Base-by-base conservation (phyloP, 2,113 vertebrate genomes). In the Cryptotis parvus region DNA sequence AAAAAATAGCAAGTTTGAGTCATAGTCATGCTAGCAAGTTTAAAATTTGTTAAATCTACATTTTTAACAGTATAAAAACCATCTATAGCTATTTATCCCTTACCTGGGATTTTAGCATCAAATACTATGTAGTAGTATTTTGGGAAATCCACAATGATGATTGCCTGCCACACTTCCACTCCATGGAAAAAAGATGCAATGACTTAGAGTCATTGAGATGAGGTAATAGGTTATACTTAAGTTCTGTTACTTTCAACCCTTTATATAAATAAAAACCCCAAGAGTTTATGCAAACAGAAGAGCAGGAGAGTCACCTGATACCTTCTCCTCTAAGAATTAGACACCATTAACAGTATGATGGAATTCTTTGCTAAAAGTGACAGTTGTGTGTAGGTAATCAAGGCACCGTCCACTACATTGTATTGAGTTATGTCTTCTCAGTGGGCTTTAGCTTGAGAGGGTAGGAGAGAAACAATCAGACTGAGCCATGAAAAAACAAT, bases 401-500 rank as follows among this genome's bases (percentile, higher is more conserved):
- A 73, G 8, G 5, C 75, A 1, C 5, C 6, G 14, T 80, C 31
- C 22, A 45, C 79, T 27, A 29, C 27, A 10, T 26, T 43, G 4
- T 18, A 31, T 0, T 35, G 18, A 79, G 24, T 16, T 37, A 35
- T 26, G 49, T 12, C 89, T 93, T 90, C 95, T 75, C 86, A 76
- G 69, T 75, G 81, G 33, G 29, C 85, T 41, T 31, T 18, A 96
- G 49, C 55, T 84, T 89, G 31, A 69, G 87, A 70, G 79, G 94
- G 35, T 91, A 70, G 49, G 79, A 94, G 15, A 49, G 7, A 96
- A 88, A 81, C 86, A 85, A 52, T 91, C 45, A 55, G 45, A 37
- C 82, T 37, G n/a, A 96, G 66, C 55, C 84, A 94, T 92, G 92
- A 76, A 88, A 97, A 89, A 96, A 45, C 45, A 92, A 90, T 75